phyloP scores from a whole-genome alignment of 2,888 invertebrate genomes.

The Brachycybe producta region DNA sequence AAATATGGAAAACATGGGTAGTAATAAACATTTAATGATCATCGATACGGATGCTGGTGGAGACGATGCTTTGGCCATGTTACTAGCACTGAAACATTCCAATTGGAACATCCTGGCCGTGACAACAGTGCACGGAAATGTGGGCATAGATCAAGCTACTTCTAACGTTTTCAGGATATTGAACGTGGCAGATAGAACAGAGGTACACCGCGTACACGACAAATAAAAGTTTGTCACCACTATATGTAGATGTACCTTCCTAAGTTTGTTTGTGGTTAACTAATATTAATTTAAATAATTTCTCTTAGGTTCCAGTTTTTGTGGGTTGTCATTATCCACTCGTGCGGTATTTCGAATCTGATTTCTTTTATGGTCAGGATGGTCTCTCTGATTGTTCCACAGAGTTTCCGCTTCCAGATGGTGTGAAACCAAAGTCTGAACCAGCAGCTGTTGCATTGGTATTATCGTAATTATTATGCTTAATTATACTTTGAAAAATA shows the following conservation, averaged over 20 bases:
- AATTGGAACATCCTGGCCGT: slow-evolving; percentile 4
- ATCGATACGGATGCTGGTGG: slow-evolving; percentile 11
- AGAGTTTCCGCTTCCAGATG: slow-evolving; percentile 31
- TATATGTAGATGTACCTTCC: background rate
- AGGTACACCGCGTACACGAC: no score
- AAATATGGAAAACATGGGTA: no score
- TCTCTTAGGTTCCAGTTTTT: slow-evolving; percentile 44
- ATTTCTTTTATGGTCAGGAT: slow-evolving; percentile 45
- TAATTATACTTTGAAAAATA: background rate
- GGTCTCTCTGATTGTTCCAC: slow-evolving; percentile 51
- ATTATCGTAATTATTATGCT: slow-evolving; percentile 19
- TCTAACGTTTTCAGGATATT: background rate
- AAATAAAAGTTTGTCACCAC: background rate
- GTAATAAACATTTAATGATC: background rate
- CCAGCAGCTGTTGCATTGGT: slow-evolving; percentile 49
- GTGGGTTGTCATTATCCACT: slow-evolving; percentile 33
- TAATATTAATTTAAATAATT: no score
- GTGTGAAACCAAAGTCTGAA: slow-evolving; percentile 39
- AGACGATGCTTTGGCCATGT: slow-evolving; percentile 9
- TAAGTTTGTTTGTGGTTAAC: no score
- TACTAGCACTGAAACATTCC: background rate
- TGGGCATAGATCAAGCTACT: slow-evolving; percentile 3
- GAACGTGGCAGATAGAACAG: background rate
- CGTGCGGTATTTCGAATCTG: slow-evolving; percentile 25
- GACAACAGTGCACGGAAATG: slow-evolving; percentile 6